A percentile compares a stretch with the other conserved stretches of the same genome.
phyloP scores from a whole-genome alignment of 2,113 vertebrate species.

The Paratilapia polleni region DNA sequence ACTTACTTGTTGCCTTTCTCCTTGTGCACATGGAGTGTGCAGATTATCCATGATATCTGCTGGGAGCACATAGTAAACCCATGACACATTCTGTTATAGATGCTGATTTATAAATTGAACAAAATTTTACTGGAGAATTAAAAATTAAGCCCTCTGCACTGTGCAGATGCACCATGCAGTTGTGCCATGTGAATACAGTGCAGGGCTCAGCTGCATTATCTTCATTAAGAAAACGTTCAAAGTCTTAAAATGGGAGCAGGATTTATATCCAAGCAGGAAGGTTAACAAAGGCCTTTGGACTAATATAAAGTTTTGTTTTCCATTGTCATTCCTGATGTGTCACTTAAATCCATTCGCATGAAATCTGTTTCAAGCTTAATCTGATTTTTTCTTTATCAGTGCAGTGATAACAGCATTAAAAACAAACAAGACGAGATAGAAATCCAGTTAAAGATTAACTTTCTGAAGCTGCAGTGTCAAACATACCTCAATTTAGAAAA shows the following conservation, averaged over 20 bases:
- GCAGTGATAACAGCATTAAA: not conserved
- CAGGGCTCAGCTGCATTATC: not conserved
- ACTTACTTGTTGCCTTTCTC: not conserved
- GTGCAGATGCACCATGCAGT: not conserved
- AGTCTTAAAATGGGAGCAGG: not conserved
- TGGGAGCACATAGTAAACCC: conserved; percentile 3
- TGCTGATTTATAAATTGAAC: conserved; percentile 27
- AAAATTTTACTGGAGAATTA: conserved; percentile 27
- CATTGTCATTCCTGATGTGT: not conserved
- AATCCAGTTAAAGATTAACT: not conserved
- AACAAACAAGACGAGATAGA: not conserved
- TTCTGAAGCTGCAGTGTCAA: not conserved
- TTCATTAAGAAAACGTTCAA: not conserved
- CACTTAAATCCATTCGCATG: conserved; percentile 5
- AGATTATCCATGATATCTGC: not conserved
- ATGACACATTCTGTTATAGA: conserved; percentile 12
- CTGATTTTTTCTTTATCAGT: conserved; percentile 8
- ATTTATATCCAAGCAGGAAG: not conserved
- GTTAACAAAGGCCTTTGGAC: not conserved
- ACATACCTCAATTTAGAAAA: conserved; percentile 1
- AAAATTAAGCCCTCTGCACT: not conserved
- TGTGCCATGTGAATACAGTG: not conserved
- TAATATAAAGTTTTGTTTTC: not conserved
- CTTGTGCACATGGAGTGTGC: not conserved
- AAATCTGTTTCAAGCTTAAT: conserved; percentile 12